Evolutionary conservation across 2,888 invertebrate species (phyloP), one percentile per base, ranked within the genome.

Genomic region (Antheraea assamensis): DNA sequence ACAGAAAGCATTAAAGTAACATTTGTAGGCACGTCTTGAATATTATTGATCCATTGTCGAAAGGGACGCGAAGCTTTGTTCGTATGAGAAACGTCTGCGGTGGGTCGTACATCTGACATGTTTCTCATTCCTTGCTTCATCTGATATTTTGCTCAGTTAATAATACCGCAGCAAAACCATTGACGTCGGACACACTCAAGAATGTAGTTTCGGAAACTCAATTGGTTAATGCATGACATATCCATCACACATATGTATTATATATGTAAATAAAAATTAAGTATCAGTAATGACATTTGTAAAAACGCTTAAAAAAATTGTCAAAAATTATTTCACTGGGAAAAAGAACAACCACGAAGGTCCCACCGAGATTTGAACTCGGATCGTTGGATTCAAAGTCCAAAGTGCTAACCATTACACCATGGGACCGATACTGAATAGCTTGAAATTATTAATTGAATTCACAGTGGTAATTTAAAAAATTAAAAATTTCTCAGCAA

Each of bases 341-440:
- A 58, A 58, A 24, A 24, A n/a, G 8, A 24, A 10, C 2, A n/a
- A n/a, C 8, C 7, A 1, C 10, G 24, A 1, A 93, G 96, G 96
- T 96, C 94, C 96, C 96, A 96, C 96, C 96, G 96, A 96, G 96
- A 96, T 96, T 96, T 96, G 96, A 96, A 96, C 96, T 96, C 96
- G 96, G 96, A 96, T 96, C 96, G 96, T 96, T 96, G 96, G 96
- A 96, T 96, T 96, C 96, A 96, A 95, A 96, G 96, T 96, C 96
- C 96, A 96, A 96, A 96, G 96, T 96, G 96, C 96, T 96, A 96
- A 96, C 96, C 96, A 95, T 96, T 96, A 96, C 96, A 96, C 96
- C 96, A 96, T 96, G 96, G 96, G 94, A 96, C 96, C 96, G 79
- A 76, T 81, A 75, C 5, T 0, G 1, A 4, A 10, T 2, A 3